Evolutionary conservation across 2,888 invertebrate species (phyloP), one percentile per base, ranked within the genome.

Genomic region (Trachelus troglodyta): DNA sequence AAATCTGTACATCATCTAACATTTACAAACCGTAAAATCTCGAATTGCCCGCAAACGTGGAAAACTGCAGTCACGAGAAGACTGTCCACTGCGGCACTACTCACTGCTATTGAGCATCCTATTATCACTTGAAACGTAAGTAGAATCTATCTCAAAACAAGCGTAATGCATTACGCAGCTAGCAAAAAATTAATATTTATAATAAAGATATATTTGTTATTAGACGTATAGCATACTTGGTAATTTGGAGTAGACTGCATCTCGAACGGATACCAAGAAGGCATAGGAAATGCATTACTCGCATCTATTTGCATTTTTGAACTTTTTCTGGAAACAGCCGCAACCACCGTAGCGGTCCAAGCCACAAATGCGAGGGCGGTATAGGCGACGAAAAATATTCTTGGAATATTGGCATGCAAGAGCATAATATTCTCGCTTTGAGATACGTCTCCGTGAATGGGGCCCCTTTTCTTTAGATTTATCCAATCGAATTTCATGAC

Each of bases 21-120:
- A 23, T 56, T 56, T 56, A 34, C 34, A 15, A 12, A 78, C 78
- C 75, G 56, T 68, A 78, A 76, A 75, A 78, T 76, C 73, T 78
- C 75, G 23, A 78, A 76, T 31, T 78, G 78, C 15, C 78, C 78
- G 33, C 78, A 78, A 30, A 78, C 30, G 56, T 78, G 78, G 31
- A 78, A 73, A 68, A 78, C 73, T 37, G 37, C 30, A 34, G 78
- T 69, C 23, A 78, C 69, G 12, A 78, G 75, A 4, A 78, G n/a
- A 31, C 78, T 30, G 73, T 78, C 78, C 31, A 71, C 71, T 33
- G 71, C 33, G 0, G 31, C 33, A 31, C 31, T 34, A 23, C 56
- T 56, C 23, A 56, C 9, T 56, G 23, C 23, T 56, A 56, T 56
- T 23, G 56, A 56, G 23, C 56, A 56, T 56, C 56, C 56, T 56